A percentile compares a stretch with the other conserved stretches of the same genome.
phyloP scores from a whole-genome alignment of 2,797 vertebrate genomes.

The Sciurus carolinensis region DNA sequence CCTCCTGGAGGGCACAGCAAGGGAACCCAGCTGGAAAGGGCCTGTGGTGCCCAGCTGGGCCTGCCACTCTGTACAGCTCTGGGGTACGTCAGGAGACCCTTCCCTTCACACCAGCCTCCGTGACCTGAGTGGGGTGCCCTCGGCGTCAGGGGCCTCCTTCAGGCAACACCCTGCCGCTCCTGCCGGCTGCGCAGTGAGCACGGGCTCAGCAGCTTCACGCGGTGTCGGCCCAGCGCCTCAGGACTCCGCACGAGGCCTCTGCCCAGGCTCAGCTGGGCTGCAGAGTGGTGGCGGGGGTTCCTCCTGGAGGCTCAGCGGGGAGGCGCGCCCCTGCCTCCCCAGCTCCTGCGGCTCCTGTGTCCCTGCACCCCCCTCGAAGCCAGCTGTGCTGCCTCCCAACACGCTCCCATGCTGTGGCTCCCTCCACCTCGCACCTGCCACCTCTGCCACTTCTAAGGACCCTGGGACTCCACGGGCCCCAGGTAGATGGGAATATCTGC shows the following conservation, averaged over 20 bases:
- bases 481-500: not conserved
- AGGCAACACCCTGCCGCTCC: not conserved
- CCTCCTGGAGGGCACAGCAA: not conserved
- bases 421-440: not conserved
- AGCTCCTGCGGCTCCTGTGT: no score
- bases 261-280: no score
- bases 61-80: no score
- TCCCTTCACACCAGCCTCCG: no score
- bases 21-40: no score
- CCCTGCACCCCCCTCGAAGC: not conserved
- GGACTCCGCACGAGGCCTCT: no score
- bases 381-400: not conserved
- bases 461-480: not conserved
- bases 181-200: no score
- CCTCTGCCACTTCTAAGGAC: no score
- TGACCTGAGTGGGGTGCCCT: no score
- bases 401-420: no score
- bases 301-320: not conserved
- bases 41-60: not conserved
- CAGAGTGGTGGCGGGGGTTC: no score
- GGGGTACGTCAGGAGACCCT: not conserved
- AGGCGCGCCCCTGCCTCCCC: not conserved
- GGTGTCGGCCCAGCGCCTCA: no score
- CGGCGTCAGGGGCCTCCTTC: rapidly evolving
- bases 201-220: not conserved